Conservation (phyloP, 2,888 invertebrate species). For the Trichopoda pennipes region DNA sequence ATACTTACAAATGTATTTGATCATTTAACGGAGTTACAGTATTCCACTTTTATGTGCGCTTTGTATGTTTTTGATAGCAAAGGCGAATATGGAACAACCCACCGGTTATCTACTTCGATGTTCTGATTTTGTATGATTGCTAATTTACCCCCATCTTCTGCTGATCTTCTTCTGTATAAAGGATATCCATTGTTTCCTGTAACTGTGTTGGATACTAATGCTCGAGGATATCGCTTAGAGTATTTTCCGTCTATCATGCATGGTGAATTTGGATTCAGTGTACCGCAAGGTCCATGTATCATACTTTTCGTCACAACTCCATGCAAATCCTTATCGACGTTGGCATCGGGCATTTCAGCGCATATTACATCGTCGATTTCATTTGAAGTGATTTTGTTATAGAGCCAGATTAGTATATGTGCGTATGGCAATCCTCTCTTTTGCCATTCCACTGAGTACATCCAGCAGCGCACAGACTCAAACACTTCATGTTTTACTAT, state of each 20-base stretch:
- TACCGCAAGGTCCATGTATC: conserved; percentile 52
- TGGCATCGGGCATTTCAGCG: conserved; percentile 2
- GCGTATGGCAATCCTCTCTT: background rate
- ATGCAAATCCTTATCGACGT: conserved; percentile 1
- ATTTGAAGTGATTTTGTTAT: background rate
- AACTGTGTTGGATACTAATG: background rate
- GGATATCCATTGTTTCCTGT: conserved; percentile 6
- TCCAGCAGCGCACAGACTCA: no score
- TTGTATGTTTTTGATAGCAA: conserved; percentile 3
- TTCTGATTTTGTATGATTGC: background rate
- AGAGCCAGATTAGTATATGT: conserved; percentile 12
- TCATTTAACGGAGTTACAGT: conserved; percentile 17
- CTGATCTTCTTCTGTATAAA: conserved; percentile 1
- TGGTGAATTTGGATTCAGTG: conserved; percentile 40
- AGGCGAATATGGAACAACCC: background rate
- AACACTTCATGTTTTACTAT: no score
- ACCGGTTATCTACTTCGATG: background rate
- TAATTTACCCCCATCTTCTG: background rate
- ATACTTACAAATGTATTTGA: background rate
- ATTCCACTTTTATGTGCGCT: background rate
- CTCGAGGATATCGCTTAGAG: conserved; percentile 2
- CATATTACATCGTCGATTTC: conserved; percentile 4
- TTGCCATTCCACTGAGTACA: no score
- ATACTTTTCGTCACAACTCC: conserved; percentile 39
- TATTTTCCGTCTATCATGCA: conserved; percentile 23